Conservation (phyloP, 37 sponge, comb jelly and placozoan genomes). For the Aplysina aerophoba region DNA sequence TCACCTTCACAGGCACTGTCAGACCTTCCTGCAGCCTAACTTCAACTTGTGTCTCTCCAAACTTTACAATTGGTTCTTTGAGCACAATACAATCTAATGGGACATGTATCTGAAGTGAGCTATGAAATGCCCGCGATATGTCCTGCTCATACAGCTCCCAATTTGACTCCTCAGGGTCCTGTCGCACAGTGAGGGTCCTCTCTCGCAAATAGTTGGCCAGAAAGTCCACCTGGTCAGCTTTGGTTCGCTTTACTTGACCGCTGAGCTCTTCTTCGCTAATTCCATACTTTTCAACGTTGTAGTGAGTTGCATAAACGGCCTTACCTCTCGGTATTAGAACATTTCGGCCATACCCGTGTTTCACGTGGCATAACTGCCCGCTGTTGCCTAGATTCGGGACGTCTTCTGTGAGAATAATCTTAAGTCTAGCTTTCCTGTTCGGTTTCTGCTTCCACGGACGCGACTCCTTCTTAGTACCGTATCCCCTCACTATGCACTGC, state of each 20-base stretch:
- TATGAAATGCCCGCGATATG: slow-evolving; percentile 48
- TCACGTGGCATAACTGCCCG: slow-evolving; percentile 71
- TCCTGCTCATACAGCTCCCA: slow-evolving; percentile 53
- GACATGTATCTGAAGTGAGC: slow-evolving; percentile 56
- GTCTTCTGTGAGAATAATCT: slow-evolving; percentile 71
- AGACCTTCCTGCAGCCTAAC: neutral
- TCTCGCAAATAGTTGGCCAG: slow-evolving; percentile 41
- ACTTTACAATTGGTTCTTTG: slow-evolving; percentile 51
- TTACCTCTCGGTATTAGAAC: slow-evolving; percentile 57
- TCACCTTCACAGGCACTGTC: neutral
- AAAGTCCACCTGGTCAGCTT: neutral
- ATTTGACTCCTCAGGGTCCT: slow-evolving; percentile 28
- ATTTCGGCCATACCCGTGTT: slow-evolving; percentile 87
- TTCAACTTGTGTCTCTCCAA: slow-evolving; percentile 9
- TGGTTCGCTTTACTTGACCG: neutral
- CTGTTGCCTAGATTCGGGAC: slow-evolving; percentile 67
- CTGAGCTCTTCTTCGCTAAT: slow-evolving; percentile 49
- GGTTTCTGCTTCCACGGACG: slow-evolving; percentile 77
- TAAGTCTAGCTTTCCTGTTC: slow-evolving; percentile 64
- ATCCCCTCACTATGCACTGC: neutral
- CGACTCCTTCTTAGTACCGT: slow-evolving; percentile 29
- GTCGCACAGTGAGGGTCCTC: slow-evolving; percentile 40
- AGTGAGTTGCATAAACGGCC: slow-evolving; percentile 78
- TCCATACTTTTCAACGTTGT: slow-evolving; percentile 52
- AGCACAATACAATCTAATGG: slow-evolving; percentile 73